A percentile compares a stretch with the other conserved stretches of the same genome.
Evolutionary conservation across 2,888 invertebrate species (phyloP).

Genomic region (Dicyrtomina minuta): DNA sequence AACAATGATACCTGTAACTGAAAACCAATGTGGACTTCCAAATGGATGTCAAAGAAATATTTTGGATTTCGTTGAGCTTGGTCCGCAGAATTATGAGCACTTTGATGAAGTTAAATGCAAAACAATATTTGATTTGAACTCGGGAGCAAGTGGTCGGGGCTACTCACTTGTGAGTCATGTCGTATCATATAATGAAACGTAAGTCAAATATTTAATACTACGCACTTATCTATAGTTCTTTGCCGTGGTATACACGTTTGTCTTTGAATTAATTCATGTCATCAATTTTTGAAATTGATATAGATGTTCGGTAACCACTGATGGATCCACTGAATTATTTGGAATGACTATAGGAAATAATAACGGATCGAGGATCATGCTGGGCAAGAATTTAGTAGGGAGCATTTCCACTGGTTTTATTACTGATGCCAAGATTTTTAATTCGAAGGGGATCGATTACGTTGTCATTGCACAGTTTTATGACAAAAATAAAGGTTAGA

Average conservation of each 20-base stretch:
- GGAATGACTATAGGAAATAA: too few species aligned
- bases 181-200: slow-evolving; percentile 44
- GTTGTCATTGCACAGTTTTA: slow-evolving; percentile 45
- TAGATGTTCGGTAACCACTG: too few species aligned
- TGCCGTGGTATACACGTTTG: too few species aligned
- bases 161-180: slow-evolving; percentile 41
- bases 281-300: too few species aligned
- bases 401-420: slow-evolving; percentile 36
- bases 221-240: too few species aligned
- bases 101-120: slow-evolving; percentile 35
- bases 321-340: background rate
- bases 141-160: slow-evolving; percentile 1
- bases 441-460: slow-evolving; percentile 36
- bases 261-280: too few species aligned
- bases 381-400: too few species aligned
- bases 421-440: slow-evolving; percentile 45
- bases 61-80: slow-evolving; percentile 35
- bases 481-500: slow-evolving; percentile 29
- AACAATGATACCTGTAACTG: slow-evolving; percentile 11
- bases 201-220: slow-evolving; percentile 24
- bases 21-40: slow-evolving; percentile 32
- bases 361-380: too few species aligned
- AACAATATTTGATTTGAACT: slow-evolving; percentile 36
- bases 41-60: slow-evolving; percentile 41
- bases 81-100: background rate